A percentile compares a stretch with the other conserved stretches of the same genome.
These are phyloP conservation scores for Enoplosus armatus DNA, from an alignment of 2,797 vertebrate species.

Conservation along the genomic window DNA sequence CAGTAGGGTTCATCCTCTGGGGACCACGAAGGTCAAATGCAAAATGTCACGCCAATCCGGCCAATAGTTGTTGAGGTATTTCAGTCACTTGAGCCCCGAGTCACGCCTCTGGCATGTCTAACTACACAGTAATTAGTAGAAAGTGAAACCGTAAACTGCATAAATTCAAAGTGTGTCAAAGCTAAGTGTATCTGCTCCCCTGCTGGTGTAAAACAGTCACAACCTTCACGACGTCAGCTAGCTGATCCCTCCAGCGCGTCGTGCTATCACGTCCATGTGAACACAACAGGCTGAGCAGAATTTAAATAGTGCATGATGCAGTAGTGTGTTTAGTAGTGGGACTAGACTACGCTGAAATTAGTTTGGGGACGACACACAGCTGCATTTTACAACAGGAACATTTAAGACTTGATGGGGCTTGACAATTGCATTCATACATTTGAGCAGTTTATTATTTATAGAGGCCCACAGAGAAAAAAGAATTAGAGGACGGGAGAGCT, in stretches of 20 bases:
- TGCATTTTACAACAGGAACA: constrained; percentile 26
- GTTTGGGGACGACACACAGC: constrained; percentile 4
- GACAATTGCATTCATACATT: constrained; percentile 32
- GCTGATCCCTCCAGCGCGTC: background rate
- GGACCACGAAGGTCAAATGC: background rate
- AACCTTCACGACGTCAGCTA: constrained; percentile 9
- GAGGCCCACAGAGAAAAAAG: constrained; percentile 24
- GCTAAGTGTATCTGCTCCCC: background rate
- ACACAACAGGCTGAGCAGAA: constrained; percentile 11
- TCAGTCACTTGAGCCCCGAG: background rate
- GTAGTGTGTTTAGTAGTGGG: constrained; percentile 1
- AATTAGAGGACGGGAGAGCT: constrained; percentile 5
- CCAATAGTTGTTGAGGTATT: background rate
- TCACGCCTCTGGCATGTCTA: background rate
- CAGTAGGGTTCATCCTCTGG: background rate
- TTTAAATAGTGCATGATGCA: constrained; percentile 33
- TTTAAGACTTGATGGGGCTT: constrained; percentile 28
- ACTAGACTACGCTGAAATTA: constrained; percentile 25
- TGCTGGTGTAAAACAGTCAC: background rate
- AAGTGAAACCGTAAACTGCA: background rate
- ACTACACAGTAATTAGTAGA: background rate
- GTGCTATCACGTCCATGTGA: constrained; percentile 10
- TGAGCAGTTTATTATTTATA: constrained; percentile 35
- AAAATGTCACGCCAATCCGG: background rate
- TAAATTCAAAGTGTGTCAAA: constrained; percentile 3